These are phyloP conservation scores for Synaphobranchus kaupii DNA, from an alignment of 2,797 vertebrate species.

Conservation along the genomic window DNA sequence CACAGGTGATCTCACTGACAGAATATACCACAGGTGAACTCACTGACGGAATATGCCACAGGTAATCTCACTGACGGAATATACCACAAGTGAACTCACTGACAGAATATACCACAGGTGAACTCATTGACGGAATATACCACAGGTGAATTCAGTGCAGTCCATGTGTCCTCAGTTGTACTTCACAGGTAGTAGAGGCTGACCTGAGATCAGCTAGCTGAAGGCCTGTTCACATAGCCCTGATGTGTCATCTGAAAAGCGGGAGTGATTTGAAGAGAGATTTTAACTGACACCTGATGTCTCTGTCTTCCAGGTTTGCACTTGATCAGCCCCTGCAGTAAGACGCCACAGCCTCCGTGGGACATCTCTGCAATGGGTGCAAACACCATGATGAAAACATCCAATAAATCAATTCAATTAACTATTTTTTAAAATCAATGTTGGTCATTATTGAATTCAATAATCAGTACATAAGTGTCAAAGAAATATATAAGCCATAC, in stretches of 20 bases:
- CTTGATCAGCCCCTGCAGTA: neutral
- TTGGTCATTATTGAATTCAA: neutral
- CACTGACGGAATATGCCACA: no score
- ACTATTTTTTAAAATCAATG: neutral
- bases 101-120: no score
- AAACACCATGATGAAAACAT: neutral
- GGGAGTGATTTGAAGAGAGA: neutral
- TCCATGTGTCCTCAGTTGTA: neutral
- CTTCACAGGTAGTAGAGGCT: neutral
- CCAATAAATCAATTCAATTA: neutral
- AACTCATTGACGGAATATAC: no score
- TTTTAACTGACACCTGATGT: neutral
- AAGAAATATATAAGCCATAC: neutral
- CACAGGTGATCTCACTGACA: no score
- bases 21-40: no score
- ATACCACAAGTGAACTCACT: no score
- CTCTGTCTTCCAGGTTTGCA: slow-evolving; percentile 12
- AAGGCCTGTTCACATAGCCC: neutral
- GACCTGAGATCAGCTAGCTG: neutral
- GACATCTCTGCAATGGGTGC: neutral
- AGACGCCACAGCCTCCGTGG: neutral
- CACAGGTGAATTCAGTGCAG: neutral
- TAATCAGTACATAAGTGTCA: neutral
- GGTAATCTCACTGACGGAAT: no score
- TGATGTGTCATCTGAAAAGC: neutral